Conservation (phyloP, 2,797 vertebrate genomes). For the Sebastes kiyomatsui region DNA sequence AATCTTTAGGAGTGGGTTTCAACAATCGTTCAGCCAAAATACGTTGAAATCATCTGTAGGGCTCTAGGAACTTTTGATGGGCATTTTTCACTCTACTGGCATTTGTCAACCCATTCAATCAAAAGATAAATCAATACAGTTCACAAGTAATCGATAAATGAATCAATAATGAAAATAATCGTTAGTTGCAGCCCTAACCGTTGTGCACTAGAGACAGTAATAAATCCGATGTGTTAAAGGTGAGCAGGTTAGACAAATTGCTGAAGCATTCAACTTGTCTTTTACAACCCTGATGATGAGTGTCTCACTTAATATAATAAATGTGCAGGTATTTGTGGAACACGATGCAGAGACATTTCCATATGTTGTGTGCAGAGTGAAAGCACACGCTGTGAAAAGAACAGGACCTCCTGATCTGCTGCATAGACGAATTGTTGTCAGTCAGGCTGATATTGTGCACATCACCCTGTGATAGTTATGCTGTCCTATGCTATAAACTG, state of each 20-base stretch:
- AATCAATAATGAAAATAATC: background rate
- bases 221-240: background rate
- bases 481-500: background rate
- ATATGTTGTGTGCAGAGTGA: background rate
- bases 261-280: background rate
- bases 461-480: conserved; percentile 7
- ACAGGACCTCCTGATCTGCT: background rate
- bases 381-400: background rate
- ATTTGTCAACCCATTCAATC: background rate
- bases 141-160: background rate
- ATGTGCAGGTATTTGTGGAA: background rate
- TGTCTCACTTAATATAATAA: background rate
- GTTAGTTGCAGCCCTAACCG: accelerated
- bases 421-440: background rate
- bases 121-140: background rate
- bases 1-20: background rate
- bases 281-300: background rate
- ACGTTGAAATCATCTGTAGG: no score
- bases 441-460: background rate
- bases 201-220: background rate
- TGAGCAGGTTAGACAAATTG: background rate
- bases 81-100: background rate
- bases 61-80: background rate
- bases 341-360: background rate
- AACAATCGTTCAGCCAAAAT: background rate